Percentiles rank a stretch among this genome's conserved stretches.
These are phyloP conservation scores for Saccostrea cuccullata DNA, from an alignment of 1,140 invertebrate genomes.

Conservation along the genomic window DNA sequence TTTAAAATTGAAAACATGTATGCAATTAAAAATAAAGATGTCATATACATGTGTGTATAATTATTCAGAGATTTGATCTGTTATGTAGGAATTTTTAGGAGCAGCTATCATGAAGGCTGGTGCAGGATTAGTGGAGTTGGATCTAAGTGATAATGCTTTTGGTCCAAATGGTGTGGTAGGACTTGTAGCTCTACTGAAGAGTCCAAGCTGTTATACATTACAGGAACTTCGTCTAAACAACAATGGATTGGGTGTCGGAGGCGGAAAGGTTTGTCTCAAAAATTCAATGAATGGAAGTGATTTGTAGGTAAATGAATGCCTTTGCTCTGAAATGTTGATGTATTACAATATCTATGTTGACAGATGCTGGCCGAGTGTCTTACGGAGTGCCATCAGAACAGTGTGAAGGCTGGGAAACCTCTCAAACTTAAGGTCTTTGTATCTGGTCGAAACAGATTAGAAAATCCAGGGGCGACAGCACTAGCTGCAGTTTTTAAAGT, in stretches of 20 bases:
- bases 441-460: constrained; percentile 95
- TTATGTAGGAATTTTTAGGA: constrained; percentile 86
- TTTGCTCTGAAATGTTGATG: neutral
- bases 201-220: constrained; percentile 88
- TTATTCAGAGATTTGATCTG: neutral
- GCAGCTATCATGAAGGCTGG: constrained; percentile 88
- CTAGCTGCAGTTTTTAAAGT: constrained; percentile 91
- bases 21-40: too few species aligned
- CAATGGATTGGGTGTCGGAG: constrained; percentile 95
- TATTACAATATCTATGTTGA: constrained; percentile 51
- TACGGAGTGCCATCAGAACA: constrained; percentile 85
- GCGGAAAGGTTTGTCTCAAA: constrained; percentile 84
- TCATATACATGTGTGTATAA: too few species aligned
- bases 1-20: too few species aligned
- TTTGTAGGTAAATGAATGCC: neutral
- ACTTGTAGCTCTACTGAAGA: constrained; percentile 90
- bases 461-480: constrained; percentile 93
- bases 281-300: neutral
- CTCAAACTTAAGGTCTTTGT: constrained; percentile 91
- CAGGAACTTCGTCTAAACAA: constrained; percentile 94
- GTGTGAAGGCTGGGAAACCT: constrained; percentile 82
- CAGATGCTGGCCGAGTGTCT: constrained; percentile 89
- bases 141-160: constrained; percentile 98
- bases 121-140: constrained; percentile 90
- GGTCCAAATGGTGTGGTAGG: constrained; percentile 96